Evolutionary conservation across 2,113 vertebrate species (phyloP).

Genomic region (Ascaphus truei): DNA sequence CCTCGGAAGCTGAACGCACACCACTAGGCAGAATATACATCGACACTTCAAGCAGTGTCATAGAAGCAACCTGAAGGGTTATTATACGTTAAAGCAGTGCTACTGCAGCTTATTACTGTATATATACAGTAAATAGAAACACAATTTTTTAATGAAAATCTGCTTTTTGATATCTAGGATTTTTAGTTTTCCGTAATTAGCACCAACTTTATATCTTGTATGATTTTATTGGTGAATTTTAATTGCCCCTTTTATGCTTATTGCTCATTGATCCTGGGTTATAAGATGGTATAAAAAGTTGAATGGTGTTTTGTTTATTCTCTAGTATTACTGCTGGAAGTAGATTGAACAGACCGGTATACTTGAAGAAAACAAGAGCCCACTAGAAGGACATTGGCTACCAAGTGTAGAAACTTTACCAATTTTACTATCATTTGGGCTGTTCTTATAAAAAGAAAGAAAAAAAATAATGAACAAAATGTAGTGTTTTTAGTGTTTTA

Average conservation of each 20-base stretch:
- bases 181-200: no score
- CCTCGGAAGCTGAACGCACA: conserved; percentile 43
- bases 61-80: no score
- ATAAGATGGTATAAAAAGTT: neutral
- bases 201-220: no score
- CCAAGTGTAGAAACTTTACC: neutral
- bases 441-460: neutral
- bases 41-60: no score
- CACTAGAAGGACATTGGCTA: neutral
- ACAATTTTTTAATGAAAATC: no score
- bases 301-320: neutral
- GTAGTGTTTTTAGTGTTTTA: neutral
- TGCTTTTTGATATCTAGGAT: no score
- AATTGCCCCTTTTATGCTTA: neutral
- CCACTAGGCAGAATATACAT: no score
- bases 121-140: no score
- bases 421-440: neutral
- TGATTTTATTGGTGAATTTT: no score
- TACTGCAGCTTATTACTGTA: no score
- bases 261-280: neutral
- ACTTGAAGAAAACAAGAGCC: no score
- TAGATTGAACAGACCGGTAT: neutral
- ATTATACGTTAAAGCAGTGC: no score
- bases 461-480: neutral
- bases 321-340: neutral